These are phyloP conservation scores for Tinamus guttatus DNA, from an alignment of 2,113 vertebrate genomes.

Conservation along the genomic window DNA sequence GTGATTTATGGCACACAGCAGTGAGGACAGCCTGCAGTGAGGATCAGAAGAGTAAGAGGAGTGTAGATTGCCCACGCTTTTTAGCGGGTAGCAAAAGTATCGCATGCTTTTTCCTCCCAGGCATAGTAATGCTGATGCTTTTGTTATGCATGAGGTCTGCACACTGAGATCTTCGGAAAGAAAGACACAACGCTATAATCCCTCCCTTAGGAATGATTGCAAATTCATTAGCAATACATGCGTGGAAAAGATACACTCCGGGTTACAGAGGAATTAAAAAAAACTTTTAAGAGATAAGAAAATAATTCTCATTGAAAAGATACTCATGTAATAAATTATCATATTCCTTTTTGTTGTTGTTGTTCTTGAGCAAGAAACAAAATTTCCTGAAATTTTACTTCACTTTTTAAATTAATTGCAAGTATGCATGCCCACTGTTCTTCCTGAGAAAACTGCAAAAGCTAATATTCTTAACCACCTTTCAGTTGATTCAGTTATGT, in stretches of 20 bases:
- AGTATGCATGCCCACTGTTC: background rate
- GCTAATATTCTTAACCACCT: background rate
- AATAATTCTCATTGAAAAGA: background rate
- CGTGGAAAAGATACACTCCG: background rate
- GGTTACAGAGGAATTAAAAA: background rate
- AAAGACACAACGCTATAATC: accelerated
- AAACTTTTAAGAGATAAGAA: background rate
- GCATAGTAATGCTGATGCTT: background rate
- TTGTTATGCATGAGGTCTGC: background rate
- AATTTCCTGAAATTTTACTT: background rate
- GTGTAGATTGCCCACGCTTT: background rate
- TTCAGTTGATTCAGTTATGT: background rate
- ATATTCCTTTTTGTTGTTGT: background rate
- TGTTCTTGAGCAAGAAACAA: accelerated
- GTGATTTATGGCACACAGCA: background rate
- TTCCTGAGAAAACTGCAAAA: background rate
- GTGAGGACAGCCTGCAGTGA: background rate
- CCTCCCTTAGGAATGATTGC: background rate
- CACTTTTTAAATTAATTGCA: background rate
- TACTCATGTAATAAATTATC: background rate
- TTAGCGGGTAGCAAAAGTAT: background rate
- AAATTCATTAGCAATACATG: background rate
- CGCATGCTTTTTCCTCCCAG: background rate
- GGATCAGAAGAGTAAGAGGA: background rate
- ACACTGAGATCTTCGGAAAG: background rate